Evolutionary conservation across 1,140 invertebrate species (phyloP).

Genomic region (Bradynema listronoti): DNA sequence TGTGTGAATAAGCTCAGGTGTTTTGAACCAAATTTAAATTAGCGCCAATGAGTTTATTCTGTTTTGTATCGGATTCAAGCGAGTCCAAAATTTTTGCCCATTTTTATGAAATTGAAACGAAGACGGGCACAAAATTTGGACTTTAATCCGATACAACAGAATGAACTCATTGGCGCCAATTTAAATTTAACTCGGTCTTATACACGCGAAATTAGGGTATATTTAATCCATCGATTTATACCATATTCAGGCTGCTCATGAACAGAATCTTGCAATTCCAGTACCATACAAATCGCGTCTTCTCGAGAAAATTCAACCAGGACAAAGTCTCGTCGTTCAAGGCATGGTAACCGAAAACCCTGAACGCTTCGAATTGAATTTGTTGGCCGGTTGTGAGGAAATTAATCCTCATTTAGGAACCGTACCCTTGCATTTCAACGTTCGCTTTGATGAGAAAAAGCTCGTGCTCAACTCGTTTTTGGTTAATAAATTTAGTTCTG

Average conservation of each 20-base stretch:
- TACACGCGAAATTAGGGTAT: too few species aligned
- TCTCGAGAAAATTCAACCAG: constrained; percentile 19
- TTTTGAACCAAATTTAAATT: too few species aligned
- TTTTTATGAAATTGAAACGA: too few species aligned
- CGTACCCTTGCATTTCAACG: constrained; percentile 32
- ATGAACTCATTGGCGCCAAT: too few species aligned
- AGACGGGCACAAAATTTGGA: too few species aligned
- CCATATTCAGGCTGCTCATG: constrained; percentile 4
- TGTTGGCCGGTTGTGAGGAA: constrained; percentile 18
- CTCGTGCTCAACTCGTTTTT: constrained; percentile 38
- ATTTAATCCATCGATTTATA: not conserved
- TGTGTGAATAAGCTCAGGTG: too few species aligned
- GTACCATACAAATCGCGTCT: constrained; percentile 31
- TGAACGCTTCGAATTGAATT: constrained; percentile 30
- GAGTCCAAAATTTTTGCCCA: too few species aligned
- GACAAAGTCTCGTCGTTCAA: constrained; percentile 23
- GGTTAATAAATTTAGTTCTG: constrained; percentile 29
- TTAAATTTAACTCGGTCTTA: too few species aligned
- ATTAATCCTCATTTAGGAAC: constrained; percentile 24
- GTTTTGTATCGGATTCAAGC: too few species aligned
- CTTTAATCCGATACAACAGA: too few species aligned
- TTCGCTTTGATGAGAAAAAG: constrained; percentile 42
- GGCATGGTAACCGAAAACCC: constrained; percentile 14
- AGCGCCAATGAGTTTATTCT: too few species aligned
- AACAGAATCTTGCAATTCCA: constrained; percentile 18